Base-by-base conservation (phyloP, 2,797 vertebrate species). In the Parauchenoglanis ngamensis region DNA sequence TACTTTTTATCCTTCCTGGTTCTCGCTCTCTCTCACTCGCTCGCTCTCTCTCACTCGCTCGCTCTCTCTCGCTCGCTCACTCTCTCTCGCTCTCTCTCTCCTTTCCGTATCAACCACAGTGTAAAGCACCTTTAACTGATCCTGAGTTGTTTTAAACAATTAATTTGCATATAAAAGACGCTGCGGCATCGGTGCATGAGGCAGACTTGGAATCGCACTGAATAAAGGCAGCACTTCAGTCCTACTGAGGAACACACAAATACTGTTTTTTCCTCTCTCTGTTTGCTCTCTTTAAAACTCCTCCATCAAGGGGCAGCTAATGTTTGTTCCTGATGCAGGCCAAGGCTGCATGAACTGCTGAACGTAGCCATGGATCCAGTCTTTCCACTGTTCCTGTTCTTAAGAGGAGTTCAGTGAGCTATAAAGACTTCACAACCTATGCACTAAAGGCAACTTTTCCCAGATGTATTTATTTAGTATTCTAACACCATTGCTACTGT, bases 71-170 rank as follows among this genome's bases (percentile, higher is more conserved):
- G 92, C 25, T 13, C 46, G 28, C 79, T 68, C 88, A 81, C 77
- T 75, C 89, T n/a, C 23, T 70, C 40, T 88, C 52, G 5, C 70
- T 76, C 88, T 84, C 80, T 79, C 89, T 89, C 90, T 65, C 91
- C 19, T 89, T 49, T 40, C 75, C 67, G 88, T 86, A 82, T 82
- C 89, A 90, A 89, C 85, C 91, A 92, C 92, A 92, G 85, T 76
- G 88, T 63, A 54, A 92, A 92, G 92, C 83, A 89, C 92, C 93
- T 59, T 79, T 57, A 79, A 93, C 93, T 92, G 91, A 94, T 94
- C 94, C 94, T 88, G 91, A 94, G 91, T 93, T 93, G 93, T 93
- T 95, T 93, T 94, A 93, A 95, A 94, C 94, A 92, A 95, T 93
- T 92, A 84, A 95, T 94, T 94, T 94, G 93, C 93, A 94, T 94